Evolutionary conservation across 2,888 invertebrate genomes (phyloP), one percentile per base, ranked within the genome.

Genomic region (Apamea crenata): DNA sequence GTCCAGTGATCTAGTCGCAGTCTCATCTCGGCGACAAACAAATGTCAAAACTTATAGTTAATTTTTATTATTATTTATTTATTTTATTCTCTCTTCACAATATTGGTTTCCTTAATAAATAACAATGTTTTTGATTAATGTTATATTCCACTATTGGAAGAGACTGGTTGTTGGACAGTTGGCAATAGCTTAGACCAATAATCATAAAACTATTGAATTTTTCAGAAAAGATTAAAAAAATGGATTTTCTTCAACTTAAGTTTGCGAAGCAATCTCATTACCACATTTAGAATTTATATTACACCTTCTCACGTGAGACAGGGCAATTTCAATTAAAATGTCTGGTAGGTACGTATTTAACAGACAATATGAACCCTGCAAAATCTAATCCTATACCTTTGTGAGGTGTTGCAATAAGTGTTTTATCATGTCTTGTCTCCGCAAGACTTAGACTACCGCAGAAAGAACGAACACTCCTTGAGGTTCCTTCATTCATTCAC

Each of bases 401-500:
- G 65, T 73, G 53, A 83, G 83, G 75, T 83, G 71, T 72, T 76
- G 72, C 79, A 81, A 67, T 88, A 88, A 88, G 88, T 88, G 90
- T 88, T 82, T 88, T 88, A 72, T 75, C 81, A 67, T 88, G 88
- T 88, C 74, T 75, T 29, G 65, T 74, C 78, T 78, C 75, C 79
- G 36, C 73, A 89, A 88, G 88, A 81, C 70, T 78, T 18, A 81
- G 79, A 67, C 75, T 69, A 74, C 72, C 81, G 70, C 83, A 83
- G 78, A 90, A 87, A 85, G 85, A 88, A 85, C 66, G 77, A 76
- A 61, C 65, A 36, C 59, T 74, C 44, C 86, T 85, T 81, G 85
- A 85, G 77, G 61, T 88, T 87, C 74, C 61, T 75, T 87, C 88
- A 79, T 84, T 84, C 84, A 83, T 86, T 86, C 82, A 50, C 78